Percentiles rank a stretch among this genome's conserved stretches.
Evolutionary conservation across 2,888 invertebrate species (phyloP).

Genomic region (Machimus atricapillus): DNA sequence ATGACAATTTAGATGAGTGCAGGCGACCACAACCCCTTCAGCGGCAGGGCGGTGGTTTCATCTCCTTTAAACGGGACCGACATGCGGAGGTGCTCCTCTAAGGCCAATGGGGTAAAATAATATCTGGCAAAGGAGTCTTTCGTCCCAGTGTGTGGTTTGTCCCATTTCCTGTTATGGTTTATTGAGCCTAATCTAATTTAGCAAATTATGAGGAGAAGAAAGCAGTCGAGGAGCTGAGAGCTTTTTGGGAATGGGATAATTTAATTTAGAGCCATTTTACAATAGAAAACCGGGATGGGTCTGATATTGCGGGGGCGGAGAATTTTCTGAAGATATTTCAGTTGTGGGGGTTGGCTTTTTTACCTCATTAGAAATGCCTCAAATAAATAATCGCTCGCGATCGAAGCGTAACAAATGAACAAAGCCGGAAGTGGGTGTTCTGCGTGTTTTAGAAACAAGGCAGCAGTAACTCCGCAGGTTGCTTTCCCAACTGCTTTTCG

Average conservation of each 20-base stretch:
- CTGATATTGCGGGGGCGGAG: background rate
- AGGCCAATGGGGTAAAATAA: conserved; percentile 13
- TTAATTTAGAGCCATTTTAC: background rate
- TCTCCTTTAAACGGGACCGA: conserved; percentile 1
- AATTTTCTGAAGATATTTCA: background rate
- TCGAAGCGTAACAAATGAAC: background rate
- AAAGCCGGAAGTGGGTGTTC: background rate
- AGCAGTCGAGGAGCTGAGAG: conserved; percentile 35
- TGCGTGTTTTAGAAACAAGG: background rate
- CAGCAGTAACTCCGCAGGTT: background rate
- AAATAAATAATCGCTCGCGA: background rate
- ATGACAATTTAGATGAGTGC: conserved; percentile 31
- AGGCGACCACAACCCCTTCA: conserved; percentile 24
- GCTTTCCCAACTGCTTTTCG: background rate
- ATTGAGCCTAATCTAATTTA: conserved; percentile 61
- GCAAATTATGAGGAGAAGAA: conserved; percentile 56
- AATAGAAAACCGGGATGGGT: background rate
- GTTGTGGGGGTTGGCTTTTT: background rate
- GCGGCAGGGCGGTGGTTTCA: background rate
- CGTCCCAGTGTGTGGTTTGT: conserved; percentile 40
- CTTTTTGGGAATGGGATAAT: background rate
- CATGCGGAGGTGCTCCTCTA: conserved; percentile 14
- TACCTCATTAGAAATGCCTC: background rate
- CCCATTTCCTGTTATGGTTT: conserved; percentile 50
- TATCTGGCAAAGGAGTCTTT: background rate